Evolutionary conservation across 1,140 invertebrate genomes (phyloP).

Genomic region (Calycopis cecrops): DNA sequence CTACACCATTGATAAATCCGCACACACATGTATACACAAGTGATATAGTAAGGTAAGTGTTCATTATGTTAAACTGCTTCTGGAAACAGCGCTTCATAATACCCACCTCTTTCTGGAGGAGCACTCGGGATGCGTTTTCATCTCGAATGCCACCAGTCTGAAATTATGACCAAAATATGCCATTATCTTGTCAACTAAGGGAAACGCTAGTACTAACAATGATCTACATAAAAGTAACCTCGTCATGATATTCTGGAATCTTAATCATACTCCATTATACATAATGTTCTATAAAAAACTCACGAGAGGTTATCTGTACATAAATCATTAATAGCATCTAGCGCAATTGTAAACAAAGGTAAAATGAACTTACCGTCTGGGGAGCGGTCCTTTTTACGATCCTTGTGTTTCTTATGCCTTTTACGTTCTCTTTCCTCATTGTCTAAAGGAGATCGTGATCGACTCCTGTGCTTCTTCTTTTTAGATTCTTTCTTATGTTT

Average conservation of each 20-base stretch:
- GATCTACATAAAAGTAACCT: slow-evolving; percentile 21
- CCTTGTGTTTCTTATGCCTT: slow-evolving; percentile 64
- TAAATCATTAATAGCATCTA: slow-evolving; percentile 36
- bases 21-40: too few relatives aligned
- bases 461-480: slow-evolving; percentile 68
- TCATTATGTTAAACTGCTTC: too few relatives aligned
- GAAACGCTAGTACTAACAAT: slow-evolving; percentile 39
- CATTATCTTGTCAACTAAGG: slow-evolving; percentile 61
- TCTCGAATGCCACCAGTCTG: slow-evolving; percentile 65
- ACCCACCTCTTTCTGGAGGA: slow-evolving; percentile 50
- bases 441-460: slow-evolving; percentile 56
- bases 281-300: too few relatives aligned
- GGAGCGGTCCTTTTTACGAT: slow-evolving; percentile 63
- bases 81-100: slow-evolving; percentile 23
- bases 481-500: slow-evolving; percentile 70
- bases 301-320: slow-evolving; percentile 14
- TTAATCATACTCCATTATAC: too few relatives aligned
- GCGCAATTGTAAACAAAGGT: slow-evolving; percentile 32
- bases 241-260: too few relatives aligned
- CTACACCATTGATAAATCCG: too few relatives aligned
- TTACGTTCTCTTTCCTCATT: slow-evolving; percentile 56
- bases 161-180: slow-evolving; percentile 70
- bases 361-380: slow-evolving; percentile 58
- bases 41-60: too few relatives aligned
- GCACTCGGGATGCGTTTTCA: slow-evolving; percentile 46